Conservation (phyloP, 2,113 vertebrate species). For the Spizaetus ornatus region DNA sequence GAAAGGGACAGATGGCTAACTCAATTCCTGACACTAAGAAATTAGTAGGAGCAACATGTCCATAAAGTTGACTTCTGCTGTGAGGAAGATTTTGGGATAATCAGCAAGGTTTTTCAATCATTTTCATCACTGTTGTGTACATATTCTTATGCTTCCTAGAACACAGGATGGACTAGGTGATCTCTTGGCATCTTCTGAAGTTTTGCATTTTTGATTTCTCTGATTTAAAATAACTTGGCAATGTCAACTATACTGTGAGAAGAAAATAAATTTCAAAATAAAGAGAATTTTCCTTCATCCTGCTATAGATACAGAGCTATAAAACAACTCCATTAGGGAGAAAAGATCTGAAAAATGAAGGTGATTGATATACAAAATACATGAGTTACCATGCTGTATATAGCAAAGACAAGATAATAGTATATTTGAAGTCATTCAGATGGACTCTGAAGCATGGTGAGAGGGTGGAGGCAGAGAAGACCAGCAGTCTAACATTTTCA, state of each 20-base stretch:
- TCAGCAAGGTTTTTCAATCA: neutral
- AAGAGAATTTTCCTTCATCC: neutral
- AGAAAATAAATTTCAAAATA: neutral
- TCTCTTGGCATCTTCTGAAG: neutral
- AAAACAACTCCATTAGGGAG: neutral
- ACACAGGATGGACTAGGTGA: neutral
- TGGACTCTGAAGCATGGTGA: neutral
- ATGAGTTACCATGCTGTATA: neutral
- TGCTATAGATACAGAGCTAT: neutral
- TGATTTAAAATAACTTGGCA: neutral
- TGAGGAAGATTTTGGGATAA: neutral
- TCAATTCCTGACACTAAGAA: conserved; percentile 1
- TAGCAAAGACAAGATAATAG: neutral
- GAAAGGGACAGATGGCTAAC: conserved; percentile 49
- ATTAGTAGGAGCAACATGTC: neutral
- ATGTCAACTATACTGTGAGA: neutral
- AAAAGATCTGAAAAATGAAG: neutral
- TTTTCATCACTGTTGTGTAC: neutral
- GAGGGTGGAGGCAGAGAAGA: neutral
- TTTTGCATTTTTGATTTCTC: neutral
- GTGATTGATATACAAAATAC: neutral
- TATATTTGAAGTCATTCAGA: neutral
- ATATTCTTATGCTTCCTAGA: neutral
- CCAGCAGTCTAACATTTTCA: neutral
- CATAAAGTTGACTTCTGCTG: neutral